Evolutionary conservation across 2,888 invertebrate genomes (phyloP).

Genomic region (Antheraea assamensis): DNA sequence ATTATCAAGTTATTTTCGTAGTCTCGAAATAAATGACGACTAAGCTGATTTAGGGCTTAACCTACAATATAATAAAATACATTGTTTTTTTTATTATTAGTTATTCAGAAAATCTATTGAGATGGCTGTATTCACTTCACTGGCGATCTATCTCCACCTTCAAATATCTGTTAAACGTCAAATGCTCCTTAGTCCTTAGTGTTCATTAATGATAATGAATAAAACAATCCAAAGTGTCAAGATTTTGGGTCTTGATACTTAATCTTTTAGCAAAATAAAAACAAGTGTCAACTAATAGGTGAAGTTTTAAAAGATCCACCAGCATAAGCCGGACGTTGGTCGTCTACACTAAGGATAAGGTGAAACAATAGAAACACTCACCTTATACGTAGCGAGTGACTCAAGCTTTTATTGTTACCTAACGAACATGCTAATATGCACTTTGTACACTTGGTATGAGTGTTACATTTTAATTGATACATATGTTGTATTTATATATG

Average conservation of each 20-base stretch:
- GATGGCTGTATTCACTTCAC: too few relatives aligned
- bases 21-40: too few relatives aligned
- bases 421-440: neutral
- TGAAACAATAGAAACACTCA: neutral
- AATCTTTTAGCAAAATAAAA: neutral
- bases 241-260: neutral
- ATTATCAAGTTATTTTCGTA: too few relatives aligned
- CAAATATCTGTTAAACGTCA: too few relatives aligned
- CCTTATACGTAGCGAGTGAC: conserved; percentile 1
- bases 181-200: too few relatives aligned
- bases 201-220: neutral
- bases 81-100: too few relatives aligned
- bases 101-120: too few relatives aligned
- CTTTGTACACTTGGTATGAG: neutral
- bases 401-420: neutral
- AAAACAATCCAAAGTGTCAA: neutral
- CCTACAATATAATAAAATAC: too few relatives aligned
- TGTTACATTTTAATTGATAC: neutral
- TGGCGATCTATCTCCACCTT: too few relatives aligned
- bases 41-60: too few relatives aligned
- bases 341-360: neutral
- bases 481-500: too few relatives aligned
- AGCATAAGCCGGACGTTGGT: neutral
- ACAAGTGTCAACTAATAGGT: neutral
- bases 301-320: conserved; percentile 6